Conservation (phyloP, 2,113 vertebrate species). For the Pandion haliaetus region DNA sequence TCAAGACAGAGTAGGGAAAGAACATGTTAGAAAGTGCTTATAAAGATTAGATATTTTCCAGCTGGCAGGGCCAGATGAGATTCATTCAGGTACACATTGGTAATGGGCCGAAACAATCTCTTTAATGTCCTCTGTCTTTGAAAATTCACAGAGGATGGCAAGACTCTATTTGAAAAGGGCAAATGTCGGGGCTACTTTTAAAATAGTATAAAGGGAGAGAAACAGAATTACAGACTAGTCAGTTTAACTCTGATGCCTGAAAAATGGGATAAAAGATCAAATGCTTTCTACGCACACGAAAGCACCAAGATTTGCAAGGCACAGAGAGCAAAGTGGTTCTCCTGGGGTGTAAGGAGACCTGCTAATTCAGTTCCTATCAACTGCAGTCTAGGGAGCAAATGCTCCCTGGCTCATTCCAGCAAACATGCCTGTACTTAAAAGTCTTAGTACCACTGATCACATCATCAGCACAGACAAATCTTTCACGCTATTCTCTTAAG, state of each 20-base stretch:
- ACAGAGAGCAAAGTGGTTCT: not conserved
- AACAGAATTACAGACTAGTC: not conserved
- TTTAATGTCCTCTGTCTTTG: not conserved
- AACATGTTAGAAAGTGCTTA: not conserved
- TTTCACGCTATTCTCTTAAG: not conserved
- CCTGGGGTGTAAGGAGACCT: not conserved
- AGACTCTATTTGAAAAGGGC: not conserved
- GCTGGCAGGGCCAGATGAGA: not conserved
- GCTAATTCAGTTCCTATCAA: not conserved
- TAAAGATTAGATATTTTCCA: not conserved
- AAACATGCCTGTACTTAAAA: rapidly evolving
- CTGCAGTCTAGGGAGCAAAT: not conserved
- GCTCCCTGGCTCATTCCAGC: not conserved
- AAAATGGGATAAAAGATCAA: not conserved
- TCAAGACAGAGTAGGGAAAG: not conserved
- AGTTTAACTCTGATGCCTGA: not conserved
- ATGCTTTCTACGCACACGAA: rapidly evolving
- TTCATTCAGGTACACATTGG: not conserved
- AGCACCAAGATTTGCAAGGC: not conserved
- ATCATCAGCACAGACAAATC: not conserved
- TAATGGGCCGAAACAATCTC: not conserved
- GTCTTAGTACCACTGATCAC: not conserved
- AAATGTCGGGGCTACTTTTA: not conserved
- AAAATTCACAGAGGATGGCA: not conserved
- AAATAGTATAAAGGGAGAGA: not conserved